Base-by-base conservation (phyloP, 2,888 invertebrate genomes). In the Beris chalybata region DNA sequence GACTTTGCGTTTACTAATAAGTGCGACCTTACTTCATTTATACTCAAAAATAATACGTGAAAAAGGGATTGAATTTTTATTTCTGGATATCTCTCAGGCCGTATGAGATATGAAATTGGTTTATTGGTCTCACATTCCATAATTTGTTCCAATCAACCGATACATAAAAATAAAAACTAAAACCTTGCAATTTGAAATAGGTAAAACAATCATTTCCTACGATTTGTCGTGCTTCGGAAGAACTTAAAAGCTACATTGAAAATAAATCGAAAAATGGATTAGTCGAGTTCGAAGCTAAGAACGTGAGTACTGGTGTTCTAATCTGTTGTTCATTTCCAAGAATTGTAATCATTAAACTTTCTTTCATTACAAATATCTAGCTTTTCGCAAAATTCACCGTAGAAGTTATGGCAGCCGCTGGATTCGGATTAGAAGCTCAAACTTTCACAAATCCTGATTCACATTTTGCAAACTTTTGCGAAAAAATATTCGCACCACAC, bases 401-500 rank as follows among this genome's bases (percentile, higher is more conserved):
- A n/a, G 70, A 71, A 47, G 59, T 64, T 22, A 57, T 70, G 15
- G 65, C 68, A 43, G 45, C 63, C 7, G 67, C 66, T 32, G 64
- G 64, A 5, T 69, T 70, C 52, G 70, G 70, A 30, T 13, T 71
- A 15, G 71, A 71, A 54, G 70, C 64, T 3, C 52, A 70, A 44
- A 59, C 65, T 6, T 70, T 70, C 44, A 70, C 70, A 13, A 65
- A 70, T 56, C 56, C 68, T 2, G 55, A 68, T 9, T 69, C 70
- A 30, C 38, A 65, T 12, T 69, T 68, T 31, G 15, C 44, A 9
- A 22, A 58, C 15, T 50, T 53, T 32, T 70, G 63, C 63, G 65
- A 57, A 32, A 58, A 48, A 50, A 50, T 59, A 50, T 69, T 61
- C 56, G 48, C 29, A 12, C 58, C 65, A 43, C 38, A 65, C 48